Percentiles rank a stretch among this genome's conserved stretches.
phyloP scores from a whole-genome alignment of 2,797 vertebrate species.

The Cyprinella venusta region DNA sequence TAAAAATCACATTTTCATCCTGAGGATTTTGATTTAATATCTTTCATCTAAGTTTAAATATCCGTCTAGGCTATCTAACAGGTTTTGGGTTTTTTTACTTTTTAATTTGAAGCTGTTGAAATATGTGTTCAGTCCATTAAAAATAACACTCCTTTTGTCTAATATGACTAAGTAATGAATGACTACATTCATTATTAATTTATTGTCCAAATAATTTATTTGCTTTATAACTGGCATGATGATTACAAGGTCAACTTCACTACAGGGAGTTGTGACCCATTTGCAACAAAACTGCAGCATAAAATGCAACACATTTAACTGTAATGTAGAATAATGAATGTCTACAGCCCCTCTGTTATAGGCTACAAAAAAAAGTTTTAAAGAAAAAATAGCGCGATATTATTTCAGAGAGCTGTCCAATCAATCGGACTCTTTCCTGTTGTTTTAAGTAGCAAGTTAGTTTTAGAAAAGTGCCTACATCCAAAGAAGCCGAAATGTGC shows the following conservation, averaged over 20 bases:
- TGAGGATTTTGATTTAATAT: neutral
- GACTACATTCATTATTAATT: neutral
- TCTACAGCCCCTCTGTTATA: neutral
- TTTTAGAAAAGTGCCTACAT: slow-evolving; percentile 84
- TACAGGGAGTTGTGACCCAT: neutral
- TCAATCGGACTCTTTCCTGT: slow-evolving; percentile 79
- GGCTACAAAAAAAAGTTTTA: neutral
- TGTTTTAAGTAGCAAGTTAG: slow-evolving; percentile 76
- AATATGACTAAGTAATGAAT: neutral
- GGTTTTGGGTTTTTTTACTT: neutral
- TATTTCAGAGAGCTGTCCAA: slow-evolving; percentile 77
- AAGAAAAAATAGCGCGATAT: neutral
- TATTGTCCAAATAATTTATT: slow-evolving; percentile 8
- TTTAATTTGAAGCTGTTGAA: neutral
- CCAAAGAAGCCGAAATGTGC: slow-evolving; percentile 83
- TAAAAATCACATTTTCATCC: neutral
- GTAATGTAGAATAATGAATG: neutral
- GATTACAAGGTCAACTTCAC: neutral
- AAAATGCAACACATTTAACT: slow-evolving; percentile 11
- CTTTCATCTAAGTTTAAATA: neutral
- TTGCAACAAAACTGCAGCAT: neutral
- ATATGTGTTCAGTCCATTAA: neutral
- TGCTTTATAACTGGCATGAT: neutral
- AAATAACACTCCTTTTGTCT: neutral
- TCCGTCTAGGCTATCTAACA: neutral